Evolutionary conservation across 2,888 invertebrate genomes (phyloP).

Genomic region (Pseudanteris insignis): DNA sequence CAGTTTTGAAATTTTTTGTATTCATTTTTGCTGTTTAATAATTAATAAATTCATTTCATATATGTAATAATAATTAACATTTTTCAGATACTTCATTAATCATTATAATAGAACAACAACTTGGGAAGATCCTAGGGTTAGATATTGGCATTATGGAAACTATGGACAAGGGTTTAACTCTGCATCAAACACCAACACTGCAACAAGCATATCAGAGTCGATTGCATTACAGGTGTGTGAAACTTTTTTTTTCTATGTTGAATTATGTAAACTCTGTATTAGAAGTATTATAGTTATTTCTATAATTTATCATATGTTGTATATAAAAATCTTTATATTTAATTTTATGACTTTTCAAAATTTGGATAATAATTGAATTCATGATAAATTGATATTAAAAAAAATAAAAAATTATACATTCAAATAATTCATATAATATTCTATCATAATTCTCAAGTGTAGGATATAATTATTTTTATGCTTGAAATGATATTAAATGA

Average conservation of each 20-base stretch:
- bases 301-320: slow-evolving; percentile 6
- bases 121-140: slow-evolving; percentile 79
- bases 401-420: no score
- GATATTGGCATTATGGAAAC: slow-evolving; percentile 68
- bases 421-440: no score
- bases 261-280: slow-evolving; percentile 23
- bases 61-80: no score
- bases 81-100: slow-evolving; percentile 78
- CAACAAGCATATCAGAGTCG: slow-evolving; percentile 69
- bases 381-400: no score
- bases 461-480: neutral
- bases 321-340: slow-evolving; percentile 9
- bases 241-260: slow-evolving; percentile 2
- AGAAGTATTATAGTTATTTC: slow-evolving; percentile 14
- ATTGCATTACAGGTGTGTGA: slow-evolving; percentile 73
- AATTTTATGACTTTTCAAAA: no score
- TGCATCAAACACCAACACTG: slow-evolving; percentile 65
- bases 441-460: neutral
- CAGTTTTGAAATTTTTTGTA: no score
- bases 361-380: no score
- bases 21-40: no score
- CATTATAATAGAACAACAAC: slow-evolving; percentile 78
- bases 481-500: no score
- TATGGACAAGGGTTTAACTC: slow-evolving; percentile 61
- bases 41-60: no score